Conservation (phyloP, 2,888 invertebrate genomes). For the Gastrophysa polygoni region DNA sequence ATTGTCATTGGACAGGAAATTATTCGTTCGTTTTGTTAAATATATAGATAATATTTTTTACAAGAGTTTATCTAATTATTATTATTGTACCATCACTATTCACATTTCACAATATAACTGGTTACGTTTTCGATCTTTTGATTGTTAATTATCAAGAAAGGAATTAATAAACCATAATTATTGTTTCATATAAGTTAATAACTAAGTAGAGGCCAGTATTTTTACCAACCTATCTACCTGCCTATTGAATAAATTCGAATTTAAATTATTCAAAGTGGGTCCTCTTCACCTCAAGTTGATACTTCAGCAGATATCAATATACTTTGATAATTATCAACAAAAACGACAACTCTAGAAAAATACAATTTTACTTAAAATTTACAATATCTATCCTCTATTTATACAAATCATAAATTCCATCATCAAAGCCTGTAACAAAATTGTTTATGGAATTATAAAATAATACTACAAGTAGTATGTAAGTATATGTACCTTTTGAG, state of each 20-base stretch:
- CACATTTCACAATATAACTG: too few relatives aligned
- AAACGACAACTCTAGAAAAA: constrained; percentile 44
- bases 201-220: background rate
- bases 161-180: too few relatives aligned
- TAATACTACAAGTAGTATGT: too few relatives aligned
- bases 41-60: too few relatives aligned
- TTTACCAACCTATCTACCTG: background rate
- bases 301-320: background rate
- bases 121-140: too few relatives aligned
- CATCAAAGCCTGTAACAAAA: background rate
- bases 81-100: too few relatives aligned
- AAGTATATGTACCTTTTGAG: too few relatives aligned
- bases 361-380: constrained; percentile 44
- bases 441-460: background rate
- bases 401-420: constrained; percentile 25
- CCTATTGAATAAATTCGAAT: background rate
- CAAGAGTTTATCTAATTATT: too few relatives aligned
- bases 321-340: background rate
- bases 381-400: constrained; percentile 34
- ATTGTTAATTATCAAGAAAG: too few relatives aligned
- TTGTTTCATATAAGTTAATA: background rate
- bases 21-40: too few relatives aligned
- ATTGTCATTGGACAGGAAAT: background rate
- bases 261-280: background rate
- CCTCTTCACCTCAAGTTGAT: background rate